phyloP scores from a whole-genome alignment of 2,113 vertebrate species.

The Orthonyx spaldingii region DNA sequence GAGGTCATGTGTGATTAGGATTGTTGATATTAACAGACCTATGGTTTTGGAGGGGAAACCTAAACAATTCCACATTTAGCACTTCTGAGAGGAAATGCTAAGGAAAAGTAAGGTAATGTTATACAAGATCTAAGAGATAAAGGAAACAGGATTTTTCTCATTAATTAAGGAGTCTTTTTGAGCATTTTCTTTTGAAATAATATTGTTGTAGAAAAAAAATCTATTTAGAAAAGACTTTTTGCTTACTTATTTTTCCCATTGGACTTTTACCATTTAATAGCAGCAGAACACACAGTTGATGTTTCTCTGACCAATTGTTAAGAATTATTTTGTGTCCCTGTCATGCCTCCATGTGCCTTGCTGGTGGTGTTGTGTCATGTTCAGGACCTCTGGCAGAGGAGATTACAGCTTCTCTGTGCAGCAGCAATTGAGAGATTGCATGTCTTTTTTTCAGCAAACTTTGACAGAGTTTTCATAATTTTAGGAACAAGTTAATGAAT shows the following conservation, averaged over 20 bases:
- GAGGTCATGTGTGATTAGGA: neutral
- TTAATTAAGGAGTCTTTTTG: neutral
- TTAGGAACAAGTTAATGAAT: neutral
- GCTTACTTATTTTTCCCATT: neutral
- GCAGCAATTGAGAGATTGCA: neutral
- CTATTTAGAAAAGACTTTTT: neutral
- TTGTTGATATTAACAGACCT: neutral
- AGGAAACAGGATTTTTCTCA: neutral
- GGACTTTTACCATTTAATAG: neutral
- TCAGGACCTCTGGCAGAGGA: neutral
- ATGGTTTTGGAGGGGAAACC: neutral
- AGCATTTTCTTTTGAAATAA: neutral
- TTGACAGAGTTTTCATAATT: neutral
- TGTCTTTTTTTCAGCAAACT: neutral
- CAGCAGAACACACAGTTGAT: neutral
- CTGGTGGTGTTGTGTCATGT: accelerated
- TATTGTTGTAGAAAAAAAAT: neutral
- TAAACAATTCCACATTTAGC: neutral
- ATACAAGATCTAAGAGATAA: neutral
- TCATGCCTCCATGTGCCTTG: neutral
- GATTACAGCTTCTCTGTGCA: neutral
- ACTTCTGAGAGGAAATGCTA: neutral
- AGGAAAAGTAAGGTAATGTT: neutral
- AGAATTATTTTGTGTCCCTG: neutral
- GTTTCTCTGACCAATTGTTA: neutral